phyloP scores from a whole-genome alignment of 2,797 vertebrate genomes.

The Enteromius treurensis region DNA sequence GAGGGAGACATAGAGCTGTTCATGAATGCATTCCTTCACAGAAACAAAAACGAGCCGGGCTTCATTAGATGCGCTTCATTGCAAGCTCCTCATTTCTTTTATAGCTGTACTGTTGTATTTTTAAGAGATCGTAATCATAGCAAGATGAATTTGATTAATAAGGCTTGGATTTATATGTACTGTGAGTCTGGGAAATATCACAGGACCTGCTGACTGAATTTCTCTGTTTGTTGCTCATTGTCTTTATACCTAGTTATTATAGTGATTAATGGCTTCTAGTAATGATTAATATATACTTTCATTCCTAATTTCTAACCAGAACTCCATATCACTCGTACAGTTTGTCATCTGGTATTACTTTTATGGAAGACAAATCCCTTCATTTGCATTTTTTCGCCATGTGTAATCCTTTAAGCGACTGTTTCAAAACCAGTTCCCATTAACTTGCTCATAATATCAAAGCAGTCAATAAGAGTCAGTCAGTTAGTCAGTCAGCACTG shows the following conservation, averaged over 20 bases:
- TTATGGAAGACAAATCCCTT: slow-evolving; percentile 22
- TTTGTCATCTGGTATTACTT: slow-evolving; percentile 14
- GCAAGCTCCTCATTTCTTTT: neutral
- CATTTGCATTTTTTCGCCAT: neutral
- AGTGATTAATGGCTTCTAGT: slow-evolving; percentile 21
- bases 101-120: neutral
- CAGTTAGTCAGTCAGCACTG: slow-evolving; percentile 5
- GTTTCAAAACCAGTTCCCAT: slow-evolving; percentile 24
- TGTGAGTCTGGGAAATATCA: slow-evolving; percentile 24
- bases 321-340: neutral
- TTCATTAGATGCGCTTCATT: slow-evolving; percentile 4
- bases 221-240: slow-evolving; percentile 2
- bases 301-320: slow-evolving; percentile 19
- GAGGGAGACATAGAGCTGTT: slow-evolving; percentile 22
- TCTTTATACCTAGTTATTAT: slow-evolving; percentile 21
- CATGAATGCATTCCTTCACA: slow-evolving; percentile 23
- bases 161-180: slow-evolving; percentile 6
- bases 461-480: slow-evolving; percentile 14
- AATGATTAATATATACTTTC: slow-evolving; percentile 19
- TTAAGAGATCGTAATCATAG: neutral
- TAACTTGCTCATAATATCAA: slow-evolving; percentile 16
- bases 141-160: slow-evolving; percentile 10
- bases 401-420: slow-evolving; percentile 6
- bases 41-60: slow-evolving; percentile 11
- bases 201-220: slow-evolving; percentile 13